Percentiles rank a stretch among this genome's conserved stretches.
These are phyloP conservation scores for Turdus rufiventris DNA, from an alignment of 2,113 vertebrate genomes.

Conservation along the genomic window DNA sequence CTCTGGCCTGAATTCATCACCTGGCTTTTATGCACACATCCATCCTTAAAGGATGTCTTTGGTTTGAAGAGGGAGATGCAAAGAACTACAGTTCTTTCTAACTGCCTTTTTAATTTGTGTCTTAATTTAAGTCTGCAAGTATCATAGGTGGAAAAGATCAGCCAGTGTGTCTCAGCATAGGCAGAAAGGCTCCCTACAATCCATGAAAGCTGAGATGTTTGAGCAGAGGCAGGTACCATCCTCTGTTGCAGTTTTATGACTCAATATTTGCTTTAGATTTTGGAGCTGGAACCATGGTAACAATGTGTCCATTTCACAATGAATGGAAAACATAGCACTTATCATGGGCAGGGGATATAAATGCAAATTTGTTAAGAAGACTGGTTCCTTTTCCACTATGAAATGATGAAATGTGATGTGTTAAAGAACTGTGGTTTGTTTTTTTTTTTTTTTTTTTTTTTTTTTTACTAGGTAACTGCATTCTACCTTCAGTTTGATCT, in stretches of 20 bases:
- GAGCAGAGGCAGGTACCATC: not conserved
- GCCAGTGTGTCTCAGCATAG: not conserved
- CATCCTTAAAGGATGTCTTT: not conserved
- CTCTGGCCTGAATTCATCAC: not conserved
- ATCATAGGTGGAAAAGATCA: not conserved
- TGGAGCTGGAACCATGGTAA: not conserved
- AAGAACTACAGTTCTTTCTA: not conserved
- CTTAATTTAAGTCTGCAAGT: not conserved
- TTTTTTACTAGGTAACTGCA: not conserved
- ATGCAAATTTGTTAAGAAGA: not conserved
- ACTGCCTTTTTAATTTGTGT: not conserved
- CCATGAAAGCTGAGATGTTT: not conserved
- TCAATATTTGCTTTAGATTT: not conserved
- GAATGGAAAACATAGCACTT: not conserved
- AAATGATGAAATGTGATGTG: not conserved
- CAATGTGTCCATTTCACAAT: not conserved
- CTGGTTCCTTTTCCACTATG: not conserved
- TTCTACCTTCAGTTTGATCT: not conserved
- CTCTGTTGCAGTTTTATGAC: not conserved
- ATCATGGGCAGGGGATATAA: not conserved
- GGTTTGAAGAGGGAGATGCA: not conserved
- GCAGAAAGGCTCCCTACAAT: not conserved
- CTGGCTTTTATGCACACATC: not conserved
- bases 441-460: not conserved
- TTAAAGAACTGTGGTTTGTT: not conserved